These are phyloP conservation scores for Bombus waltoni DNA, from an alignment of 1,140 invertebrate species.

Conservation along the genomic window DNA sequence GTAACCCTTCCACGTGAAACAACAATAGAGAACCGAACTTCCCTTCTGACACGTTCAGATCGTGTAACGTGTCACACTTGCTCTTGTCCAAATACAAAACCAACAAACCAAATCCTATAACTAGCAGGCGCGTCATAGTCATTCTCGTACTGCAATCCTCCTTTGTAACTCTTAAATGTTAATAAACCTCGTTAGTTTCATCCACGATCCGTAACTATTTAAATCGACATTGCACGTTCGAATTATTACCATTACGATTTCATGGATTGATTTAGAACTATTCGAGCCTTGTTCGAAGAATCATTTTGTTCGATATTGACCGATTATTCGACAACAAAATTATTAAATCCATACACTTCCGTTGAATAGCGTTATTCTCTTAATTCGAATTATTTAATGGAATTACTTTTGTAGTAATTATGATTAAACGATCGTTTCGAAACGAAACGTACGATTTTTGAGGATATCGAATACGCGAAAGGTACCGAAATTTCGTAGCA, in stretches of 20 bases:
- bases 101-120: slow-evolving; percentile 16
- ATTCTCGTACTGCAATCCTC: no score
- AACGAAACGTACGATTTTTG: background rate
- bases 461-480: background rate
- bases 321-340: no score
- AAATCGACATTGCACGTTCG: background rate
- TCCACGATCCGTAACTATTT: background rate
- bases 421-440: no score
- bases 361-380: no score
- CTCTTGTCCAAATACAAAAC: slow-evolving; percentile 31
- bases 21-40: background rate
- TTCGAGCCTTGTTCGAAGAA: no score
- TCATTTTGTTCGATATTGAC: no score
- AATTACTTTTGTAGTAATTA: no score
- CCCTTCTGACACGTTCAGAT: background rate
- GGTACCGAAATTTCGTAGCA: background rate
- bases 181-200: background rate
- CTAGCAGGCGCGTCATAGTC: background rate
- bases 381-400: no score
- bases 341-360: no score
- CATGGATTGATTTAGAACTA: no score
- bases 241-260: background rate
- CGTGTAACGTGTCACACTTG: slow-evolving; percentile 27
- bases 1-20: slow-evolving; percentile 4
- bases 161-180: background rate